A percentile compares a stretch with the other conserved stretches of the same genome.
Conservation (phyloP, 2,888 invertebrate species). For the Artemia sp. region DNA sequence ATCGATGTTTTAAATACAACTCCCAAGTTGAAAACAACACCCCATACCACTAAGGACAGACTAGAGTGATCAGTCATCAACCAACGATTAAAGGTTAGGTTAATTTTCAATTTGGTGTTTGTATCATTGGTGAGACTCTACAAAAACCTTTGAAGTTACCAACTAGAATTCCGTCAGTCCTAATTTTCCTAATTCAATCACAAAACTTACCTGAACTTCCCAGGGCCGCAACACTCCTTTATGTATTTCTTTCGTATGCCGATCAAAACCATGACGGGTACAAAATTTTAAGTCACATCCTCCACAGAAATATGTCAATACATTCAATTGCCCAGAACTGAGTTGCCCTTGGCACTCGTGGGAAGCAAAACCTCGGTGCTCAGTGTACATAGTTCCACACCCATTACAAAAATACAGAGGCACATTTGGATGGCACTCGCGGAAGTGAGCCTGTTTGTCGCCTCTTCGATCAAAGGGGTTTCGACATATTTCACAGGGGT, state of each 20-base stretch:
- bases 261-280: not conserved
- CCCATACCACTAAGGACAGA: too few relatives aligned
- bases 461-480: not conserved
- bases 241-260: not conserved
- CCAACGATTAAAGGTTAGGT: too few relatives aligned
- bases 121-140: too few relatives aligned
- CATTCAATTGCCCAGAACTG: not conserved
- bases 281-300: not conserved
- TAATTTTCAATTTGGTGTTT: too few relatives aligned
- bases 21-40: too few relatives aligned
- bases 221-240: not conserved
- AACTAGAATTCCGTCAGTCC: too few relatives aligned
- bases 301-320: not conserved
- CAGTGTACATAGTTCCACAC: not conserved
- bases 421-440: not conserved
- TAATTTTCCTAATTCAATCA: too few relatives aligned
- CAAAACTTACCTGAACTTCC: too few relatives aligned
- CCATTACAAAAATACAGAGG: not conserved
- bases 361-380: not conserved
- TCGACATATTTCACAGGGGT: conserved; percentile 1
- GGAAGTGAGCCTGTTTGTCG: conserved; percentile 4
- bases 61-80: too few relatives aligned
- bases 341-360: not conserved
- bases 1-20: too few relatives aligned
- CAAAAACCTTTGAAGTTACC: too few relatives aligned